Conservation (phyloP, 1,140 invertebrate species). For the Drosophila nannoptera region DNA sequence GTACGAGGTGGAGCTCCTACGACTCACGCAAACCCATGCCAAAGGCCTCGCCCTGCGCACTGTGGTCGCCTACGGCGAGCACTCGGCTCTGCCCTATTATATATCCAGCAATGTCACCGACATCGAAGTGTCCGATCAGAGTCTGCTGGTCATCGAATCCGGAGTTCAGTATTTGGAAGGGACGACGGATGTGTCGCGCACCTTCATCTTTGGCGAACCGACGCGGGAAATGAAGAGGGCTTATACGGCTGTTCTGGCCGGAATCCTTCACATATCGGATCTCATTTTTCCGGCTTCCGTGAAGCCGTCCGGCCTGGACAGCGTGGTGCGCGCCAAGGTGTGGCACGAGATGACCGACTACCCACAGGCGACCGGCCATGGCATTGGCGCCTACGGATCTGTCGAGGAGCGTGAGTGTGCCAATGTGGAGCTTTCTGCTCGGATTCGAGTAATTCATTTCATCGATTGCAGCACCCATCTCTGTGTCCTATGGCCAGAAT, state of each 20-base stretch:
- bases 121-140: slow-evolving; percentile 84
- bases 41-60: slow-evolving; percentile 90
- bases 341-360: slow-evolving; percentile 92
- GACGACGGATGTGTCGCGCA: slow-evolving; percentile 95
- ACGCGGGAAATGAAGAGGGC: slow-evolving; percentile 87
- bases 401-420: slow-evolving; percentile 67
- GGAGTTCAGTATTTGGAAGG: slow-evolving; percentile 91
- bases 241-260: slow-evolving; percentile 94
- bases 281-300: slow-evolving; percentile 85
- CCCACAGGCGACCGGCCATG: slow-evolving; percentile 92
- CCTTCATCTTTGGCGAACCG: slow-evolving; percentile 91
- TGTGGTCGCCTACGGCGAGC: slow-evolving; percentile 92
- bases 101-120: slow-evolving; percentile 87
- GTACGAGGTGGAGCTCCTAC: slow-evolving; percentile 83
- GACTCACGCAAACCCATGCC: slow-evolving; percentile 85
- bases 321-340: slow-evolving; percentile 87
- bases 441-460: background rate
- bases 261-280: slow-evolving; percentile 87
- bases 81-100: slow-evolving; percentile 96
- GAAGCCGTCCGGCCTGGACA: slow-evolving; percentile 85
- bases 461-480: slow-evolving; percentile 84
- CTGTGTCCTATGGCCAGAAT: slow-evolving; percentile 82
- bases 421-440: background rate
- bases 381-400: slow-evolving; percentile 90
- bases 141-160: slow-evolving; percentile 85